Conservation (phyloP, 2,797 vertebrate genomes). For the Crocodylus rhombifer region DNA sequence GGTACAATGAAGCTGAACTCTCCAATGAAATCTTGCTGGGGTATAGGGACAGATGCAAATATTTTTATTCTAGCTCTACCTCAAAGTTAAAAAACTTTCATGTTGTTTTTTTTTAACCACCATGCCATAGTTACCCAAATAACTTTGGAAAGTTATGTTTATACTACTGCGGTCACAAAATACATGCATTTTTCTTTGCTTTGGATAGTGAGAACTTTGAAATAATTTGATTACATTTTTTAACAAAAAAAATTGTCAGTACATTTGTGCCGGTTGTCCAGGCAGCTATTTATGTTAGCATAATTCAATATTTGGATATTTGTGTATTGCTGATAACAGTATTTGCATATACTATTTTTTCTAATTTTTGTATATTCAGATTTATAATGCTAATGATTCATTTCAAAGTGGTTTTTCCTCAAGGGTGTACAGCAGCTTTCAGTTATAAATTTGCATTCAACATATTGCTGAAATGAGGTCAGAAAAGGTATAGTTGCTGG, state of each 20-base stretch:
- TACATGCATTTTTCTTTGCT: conserved; percentile 14
- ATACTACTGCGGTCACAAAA: neutral
- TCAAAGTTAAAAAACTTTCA: neutral
- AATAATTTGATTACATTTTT: neutral
- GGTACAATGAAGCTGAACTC: conserved; percentile 63
- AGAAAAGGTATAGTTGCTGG: neutral
- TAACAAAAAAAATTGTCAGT: neutral
- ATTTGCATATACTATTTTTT: neutral
- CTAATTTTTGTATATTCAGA: neutral
- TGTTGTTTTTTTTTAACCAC: neutral
- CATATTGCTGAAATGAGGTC: neutral
- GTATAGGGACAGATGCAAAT: neutral
- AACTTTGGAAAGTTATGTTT: neutral
- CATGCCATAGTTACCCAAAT: neutral
- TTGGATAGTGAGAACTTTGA: neutral
- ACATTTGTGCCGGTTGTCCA: conserved; percentile 2
- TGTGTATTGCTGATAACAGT: neutral
- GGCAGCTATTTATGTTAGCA: neutral
- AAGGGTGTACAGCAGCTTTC: neutral
- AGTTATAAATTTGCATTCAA: neutral
- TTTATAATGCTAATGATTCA: neutral
- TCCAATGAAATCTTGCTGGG: neutral
- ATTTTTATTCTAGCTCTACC: neutral
- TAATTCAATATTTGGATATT: conserved; percentile 8
- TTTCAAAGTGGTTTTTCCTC: neutral